phyloP scores from a whole-genome alignment of 2,113 vertebrate genomes.

The Thalassoma bifasciatum region DNA sequence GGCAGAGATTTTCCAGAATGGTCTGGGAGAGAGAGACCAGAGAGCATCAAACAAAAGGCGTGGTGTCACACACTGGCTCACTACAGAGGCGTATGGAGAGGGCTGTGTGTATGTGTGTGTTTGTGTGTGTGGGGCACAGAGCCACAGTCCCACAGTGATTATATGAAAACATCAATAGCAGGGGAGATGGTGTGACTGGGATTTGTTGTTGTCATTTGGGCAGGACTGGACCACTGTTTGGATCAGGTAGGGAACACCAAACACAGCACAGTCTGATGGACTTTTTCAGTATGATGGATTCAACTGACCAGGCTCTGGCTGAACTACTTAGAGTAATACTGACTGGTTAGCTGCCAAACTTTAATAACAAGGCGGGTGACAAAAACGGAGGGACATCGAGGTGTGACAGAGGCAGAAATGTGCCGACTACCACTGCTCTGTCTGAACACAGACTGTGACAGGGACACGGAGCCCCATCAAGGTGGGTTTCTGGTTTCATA shows the following conservation, averaged over 20 bases:
- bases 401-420: conserved; percentile 38
- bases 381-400: background rate
- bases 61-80: conserved; percentile 35
- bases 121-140: conserved; percentile 37
- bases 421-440: conserved; percentile 47
- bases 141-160: conserved; percentile 37
- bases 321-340: background rate
- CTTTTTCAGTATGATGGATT: conserved; percentile 3
- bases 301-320: background rate
- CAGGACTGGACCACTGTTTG: conserved; percentile 30
- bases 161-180: conserved; percentile 37
- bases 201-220: conserved; percentile 33
- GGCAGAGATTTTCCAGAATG: conserved; percentile 61
- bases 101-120: background rate
- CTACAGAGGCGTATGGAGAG: conserved; percentile 21
- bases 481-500: conserved; percentile 33
- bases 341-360: background rate
- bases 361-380: background rate
- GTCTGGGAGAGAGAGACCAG: conserved; percentile 51
- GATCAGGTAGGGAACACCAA: conserved; percentile 40
- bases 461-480: conserved; percentile 14
- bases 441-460: conserved; percentile 35
- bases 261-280: conserved; percentile 1
- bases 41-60: conserved; percentile 56
- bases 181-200: conserved; percentile 55